Conservation (phyloP, 2,113 vertebrate species). For the Meles meles region DNA sequence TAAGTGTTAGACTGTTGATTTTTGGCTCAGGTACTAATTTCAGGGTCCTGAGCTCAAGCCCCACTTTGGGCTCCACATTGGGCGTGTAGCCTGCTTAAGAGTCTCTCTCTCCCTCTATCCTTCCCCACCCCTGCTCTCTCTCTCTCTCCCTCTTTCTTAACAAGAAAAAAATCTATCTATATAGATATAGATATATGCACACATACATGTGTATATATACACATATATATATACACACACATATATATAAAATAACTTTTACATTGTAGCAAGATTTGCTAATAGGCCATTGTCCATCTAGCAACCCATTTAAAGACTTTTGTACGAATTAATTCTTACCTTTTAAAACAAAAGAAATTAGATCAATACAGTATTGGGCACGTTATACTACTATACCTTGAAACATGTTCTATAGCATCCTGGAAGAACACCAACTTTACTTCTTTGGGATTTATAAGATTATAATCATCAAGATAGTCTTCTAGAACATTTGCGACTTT, state of each 20-base stretch:
- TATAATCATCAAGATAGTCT: constrained; percentile 91
- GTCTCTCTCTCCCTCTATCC: neutral
- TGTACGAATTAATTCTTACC: neutral
- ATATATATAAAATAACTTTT: neutral
- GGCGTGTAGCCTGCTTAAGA: neutral
- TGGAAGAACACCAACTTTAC: constrained; percentile 91
- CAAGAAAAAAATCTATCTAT: no score
- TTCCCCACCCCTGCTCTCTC: neutral
- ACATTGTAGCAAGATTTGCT: neutral
- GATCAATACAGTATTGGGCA: neutral
- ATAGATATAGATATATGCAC: no score
- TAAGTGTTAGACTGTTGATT: neutral
- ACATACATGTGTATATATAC: no score
- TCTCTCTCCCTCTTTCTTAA: neutral
- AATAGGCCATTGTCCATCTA: neutral
- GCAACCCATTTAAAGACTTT: neutral
- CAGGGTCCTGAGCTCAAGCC: neutral
- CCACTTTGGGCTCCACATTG: neutral
- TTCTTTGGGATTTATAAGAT: constrained; percentile 87
- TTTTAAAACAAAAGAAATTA: constrained; percentile 4
- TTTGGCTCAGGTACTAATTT: neutral
- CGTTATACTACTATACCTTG: constrained; percentile 79
- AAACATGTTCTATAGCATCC: constrained; percentile 91
- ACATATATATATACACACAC: no score
- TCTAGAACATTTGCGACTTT: constrained; percentile 87